A percentile compares a stretch with the other conserved stretches of the same genome.
Evolutionary conservation across 1,140 invertebrate genomes (phyloP).

Genomic region (Heliconius eleuchia): DNA sequence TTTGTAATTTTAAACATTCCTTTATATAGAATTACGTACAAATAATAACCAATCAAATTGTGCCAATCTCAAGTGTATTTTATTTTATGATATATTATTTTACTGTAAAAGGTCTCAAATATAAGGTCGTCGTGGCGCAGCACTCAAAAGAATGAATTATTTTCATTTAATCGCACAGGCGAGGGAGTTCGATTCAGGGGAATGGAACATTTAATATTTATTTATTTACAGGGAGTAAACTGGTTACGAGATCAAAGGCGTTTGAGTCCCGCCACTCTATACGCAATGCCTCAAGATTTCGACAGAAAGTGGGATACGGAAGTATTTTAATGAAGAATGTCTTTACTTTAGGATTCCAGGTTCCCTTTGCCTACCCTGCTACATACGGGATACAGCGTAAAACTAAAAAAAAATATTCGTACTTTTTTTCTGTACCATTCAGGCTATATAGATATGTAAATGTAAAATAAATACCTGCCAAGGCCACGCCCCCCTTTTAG

Average conservation of each 20-base stretch:
- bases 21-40: no score
- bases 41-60: no score
- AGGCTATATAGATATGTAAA: not conserved
- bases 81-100: no score
- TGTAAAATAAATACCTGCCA: constrained; percentile 85
- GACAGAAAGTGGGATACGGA: not conserved
- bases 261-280: not conserved
- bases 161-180: no score
- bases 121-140: no score
- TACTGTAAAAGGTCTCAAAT: no score
- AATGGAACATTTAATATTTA: no score
- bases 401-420: not conserved
- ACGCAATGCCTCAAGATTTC: not conserved
- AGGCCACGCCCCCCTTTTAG: constrained; percentile 90
- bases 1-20: no score
- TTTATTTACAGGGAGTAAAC: not conserved
- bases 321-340: not conserved
- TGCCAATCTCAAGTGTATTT: no score
- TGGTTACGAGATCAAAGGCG: not conserved
- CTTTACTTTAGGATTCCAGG: not conserved
- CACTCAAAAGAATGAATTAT: no score
- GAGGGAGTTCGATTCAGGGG: no score
- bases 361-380: not conserved
- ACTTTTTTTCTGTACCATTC: not conserved
- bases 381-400: not conserved